These are phyloP conservation scores for Synergus japonicus DNA, from an alignment of 2,888 invertebrate genomes.

Conservation along the genomic window DNA sequence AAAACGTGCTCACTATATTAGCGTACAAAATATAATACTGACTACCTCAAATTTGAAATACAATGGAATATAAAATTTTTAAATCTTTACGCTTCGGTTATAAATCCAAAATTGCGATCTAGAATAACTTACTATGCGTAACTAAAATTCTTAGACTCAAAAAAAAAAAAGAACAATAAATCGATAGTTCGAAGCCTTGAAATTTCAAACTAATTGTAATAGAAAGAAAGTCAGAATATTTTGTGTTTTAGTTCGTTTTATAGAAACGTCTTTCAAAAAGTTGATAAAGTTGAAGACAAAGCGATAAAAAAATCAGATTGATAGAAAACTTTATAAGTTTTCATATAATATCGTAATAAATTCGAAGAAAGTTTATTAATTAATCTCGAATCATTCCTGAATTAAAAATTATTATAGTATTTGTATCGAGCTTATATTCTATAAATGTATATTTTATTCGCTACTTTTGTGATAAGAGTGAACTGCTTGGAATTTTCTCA, in stretches of 20 bases:
- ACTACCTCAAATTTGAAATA: slow-evolving; percentile 9
- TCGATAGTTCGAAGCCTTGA: too few relatives aligned
- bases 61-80: not conserved
- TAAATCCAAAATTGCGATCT: not conserved
- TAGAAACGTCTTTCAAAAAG: not conserved
- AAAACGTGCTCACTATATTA: slow-evolving; percentile 39
- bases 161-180: not conserved
- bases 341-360: not conserved
- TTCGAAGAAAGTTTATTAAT: not conserved
- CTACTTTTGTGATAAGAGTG: slow-evolving; percentile 6
- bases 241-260: not conserved
- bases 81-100: not conserved
- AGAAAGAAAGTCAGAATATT: not conserved
- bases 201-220: not conserved
- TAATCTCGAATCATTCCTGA: not conserved
- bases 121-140: not conserved
- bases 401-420: not conserved
- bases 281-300: not conserved
- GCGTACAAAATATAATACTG: not conserved
- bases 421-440: not conserved
- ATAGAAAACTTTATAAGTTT: not conserved
- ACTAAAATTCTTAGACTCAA: not conserved
- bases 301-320: not conserved
- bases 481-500: not conserved
- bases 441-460: not conserved